These are phyloP conservation scores for Florisuga fusca DNA, from an alignment of 2,797 vertebrate genomes.

Conservation along the genomic window DNA sequence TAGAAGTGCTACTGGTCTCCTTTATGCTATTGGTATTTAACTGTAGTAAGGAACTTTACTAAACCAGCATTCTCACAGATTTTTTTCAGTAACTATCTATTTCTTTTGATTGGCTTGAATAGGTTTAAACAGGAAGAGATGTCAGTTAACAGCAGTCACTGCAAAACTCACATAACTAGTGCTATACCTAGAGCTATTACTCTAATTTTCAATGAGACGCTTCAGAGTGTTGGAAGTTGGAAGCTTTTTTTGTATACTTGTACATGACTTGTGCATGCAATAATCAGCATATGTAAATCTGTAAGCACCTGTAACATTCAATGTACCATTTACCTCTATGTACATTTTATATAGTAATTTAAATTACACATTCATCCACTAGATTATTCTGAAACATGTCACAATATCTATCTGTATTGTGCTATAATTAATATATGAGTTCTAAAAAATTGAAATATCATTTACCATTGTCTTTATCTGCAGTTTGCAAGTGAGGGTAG, in stretches of 20 bases:
- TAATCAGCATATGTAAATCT: neutral
- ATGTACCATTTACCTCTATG: neutral
- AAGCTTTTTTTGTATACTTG: neutral
- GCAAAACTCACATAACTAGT: neutral
- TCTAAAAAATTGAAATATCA: neutral
- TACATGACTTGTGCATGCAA: neutral
- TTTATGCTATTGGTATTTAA: neutral
- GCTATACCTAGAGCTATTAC: neutral
- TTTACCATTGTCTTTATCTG: constrained; percentile 17
- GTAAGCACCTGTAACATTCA: neutral
- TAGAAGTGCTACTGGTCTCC: neutral
- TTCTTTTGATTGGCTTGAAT: neutral
- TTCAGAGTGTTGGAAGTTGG: too few relatives aligned
- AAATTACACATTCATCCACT: neutral
- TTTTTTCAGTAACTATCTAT: neutral
- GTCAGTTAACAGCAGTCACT: neutral
- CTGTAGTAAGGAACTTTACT: neutral
- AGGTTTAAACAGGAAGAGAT: neutral
- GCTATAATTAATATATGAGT: neutral
- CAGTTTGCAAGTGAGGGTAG: constrained; percentile 20
- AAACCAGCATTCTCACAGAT: neutral
- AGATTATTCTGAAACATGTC: neutral
- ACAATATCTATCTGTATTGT: neutral
- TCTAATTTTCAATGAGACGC: neutral
- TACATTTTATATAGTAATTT: neutral